Percentiles rank a stretch among this genome's conserved stretches.
phyloP scores from a whole-genome alignment of 2,113 vertebrate genomes.

The Diphyllodes magnificus region DNA sequence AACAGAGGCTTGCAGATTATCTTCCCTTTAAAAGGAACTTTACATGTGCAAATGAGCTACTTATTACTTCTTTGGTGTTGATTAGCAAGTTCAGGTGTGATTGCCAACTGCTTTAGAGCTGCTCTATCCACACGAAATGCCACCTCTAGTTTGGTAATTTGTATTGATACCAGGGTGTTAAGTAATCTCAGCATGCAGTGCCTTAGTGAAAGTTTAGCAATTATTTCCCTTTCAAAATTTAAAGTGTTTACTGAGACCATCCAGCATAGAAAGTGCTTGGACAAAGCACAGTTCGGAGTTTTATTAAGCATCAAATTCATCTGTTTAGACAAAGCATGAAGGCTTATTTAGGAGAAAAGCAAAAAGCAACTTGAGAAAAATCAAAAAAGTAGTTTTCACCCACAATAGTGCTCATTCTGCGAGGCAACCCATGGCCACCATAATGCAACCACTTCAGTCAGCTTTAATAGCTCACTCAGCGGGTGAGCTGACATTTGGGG shows the following conservation, averaged over 20 bases:
- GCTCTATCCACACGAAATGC: background rate
- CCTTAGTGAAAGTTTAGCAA: conserved; percentile 4
- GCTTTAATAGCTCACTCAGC: background rate
- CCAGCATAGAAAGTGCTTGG: background rate
- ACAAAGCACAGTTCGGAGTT: background rate
- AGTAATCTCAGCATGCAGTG: background rate
- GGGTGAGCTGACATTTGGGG: conserved; percentile 30
- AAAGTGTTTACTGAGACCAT: conserved; percentile 7
- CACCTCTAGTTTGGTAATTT: background rate
- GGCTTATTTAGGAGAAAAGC: conserved; percentile 17
- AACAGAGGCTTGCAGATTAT: background rate
- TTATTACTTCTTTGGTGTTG: background rate
- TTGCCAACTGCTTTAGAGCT: background rate
- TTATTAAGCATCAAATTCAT: background rate
- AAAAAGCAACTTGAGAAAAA: conserved; percentile 14
- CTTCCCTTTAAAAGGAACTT: background rate
- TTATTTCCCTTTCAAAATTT: background rate
- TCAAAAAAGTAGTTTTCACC: conserved; percentile 32
- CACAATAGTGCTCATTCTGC: background rate
- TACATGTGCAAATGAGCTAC: conserved; percentile 19
- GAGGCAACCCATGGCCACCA: background rate
- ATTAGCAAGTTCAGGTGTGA: conserved; percentile 24
- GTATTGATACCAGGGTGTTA: background rate
- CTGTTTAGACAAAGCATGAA: conserved; percentile 23
- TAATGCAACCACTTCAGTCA: conserved; percentile 36